Conservation (phyloP, 2,888 invertebrate genomes). For the Herminia tarsipennalis region DNA sequence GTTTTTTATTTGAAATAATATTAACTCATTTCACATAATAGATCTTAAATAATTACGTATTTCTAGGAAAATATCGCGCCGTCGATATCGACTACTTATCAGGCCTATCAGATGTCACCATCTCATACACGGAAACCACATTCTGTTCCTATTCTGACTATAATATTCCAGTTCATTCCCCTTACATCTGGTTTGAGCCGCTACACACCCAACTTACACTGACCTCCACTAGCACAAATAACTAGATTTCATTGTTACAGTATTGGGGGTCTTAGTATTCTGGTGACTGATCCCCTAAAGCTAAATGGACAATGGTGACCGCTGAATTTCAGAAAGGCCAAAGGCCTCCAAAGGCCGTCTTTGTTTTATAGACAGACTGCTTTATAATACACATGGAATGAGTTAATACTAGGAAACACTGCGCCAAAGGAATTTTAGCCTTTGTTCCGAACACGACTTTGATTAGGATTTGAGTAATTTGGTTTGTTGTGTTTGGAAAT, state of each 20-base stretch:
- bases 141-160: slow-evolving; percentile 70
- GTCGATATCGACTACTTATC: slow-evolving; percentile 36
- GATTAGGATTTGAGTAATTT: slow-evolving; percentile 40
- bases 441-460: slow-evolving; percentile 49
- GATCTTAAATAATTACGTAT: too few species aligned
- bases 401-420: slow-evolving; percentile 46
- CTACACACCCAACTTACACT: slow-evolving; percentile 51
- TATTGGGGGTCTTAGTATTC: slow-evolving; percentile 38
- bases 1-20: too few species aligned
- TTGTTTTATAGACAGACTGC: slow-evolving; percentile 60
- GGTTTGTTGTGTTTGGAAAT: slow-evolving; percentile 25
- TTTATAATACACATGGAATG: slow-evolving; percentile 49
- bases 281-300: slow-evolving; percentile 51
- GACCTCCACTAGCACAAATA: slow-evolving; percentile 40
- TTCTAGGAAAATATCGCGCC: too few species aligned
- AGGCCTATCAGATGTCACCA: slow-evolving; percentile 68
- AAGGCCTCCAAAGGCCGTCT: slow-evolving; percentile 60
- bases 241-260: slow-evolving; percentile 29
- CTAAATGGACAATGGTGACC: slow-evolving; percentile 68
- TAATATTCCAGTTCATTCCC: slow-evolving; percentile 72
- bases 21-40: too few species aligned
- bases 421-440: slow-evolving; percentile 43
- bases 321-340: slow-evolving; percentile 62
- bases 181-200: slow-evolving; percentile 65
- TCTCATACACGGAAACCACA: slow-evolving; percentile 76